Base-by-base conservation (phyloP, 1,140 invertebrate genomes). In the Drosophila serrata region DNA sequence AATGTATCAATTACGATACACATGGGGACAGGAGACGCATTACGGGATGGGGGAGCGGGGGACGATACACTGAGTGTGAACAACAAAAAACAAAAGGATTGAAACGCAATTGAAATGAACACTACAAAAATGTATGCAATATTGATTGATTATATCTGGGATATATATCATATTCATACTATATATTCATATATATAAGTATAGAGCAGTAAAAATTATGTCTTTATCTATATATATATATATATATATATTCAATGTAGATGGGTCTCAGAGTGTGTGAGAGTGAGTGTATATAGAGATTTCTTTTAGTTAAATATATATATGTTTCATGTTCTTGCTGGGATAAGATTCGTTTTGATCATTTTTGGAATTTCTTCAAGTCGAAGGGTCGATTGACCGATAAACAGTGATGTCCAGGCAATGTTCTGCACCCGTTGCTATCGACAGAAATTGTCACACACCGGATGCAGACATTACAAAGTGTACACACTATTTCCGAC, bases 71-170 rank as follows among this genome's bases (percentile, higher is more conserved):
- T 77, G 60, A 75, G 57, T 78, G 63, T 68, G 58, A 63, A 73
- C 29, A 63, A 73, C 45, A 37, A 55, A 65, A 51, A 51, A 58
- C 29, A 63, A 61, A 55, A 49, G 12, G 46, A 43, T 49, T 51
- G 46, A 70, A 79, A 87, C 69, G 46, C 64, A 80, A 73, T 77
- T 77, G 61, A 77, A 79, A 73, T 73, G 87, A 82, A 88, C 84
- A 87, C 82, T 87, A 87, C 82, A 87, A 76, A 87, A 87, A 87
- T 88, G 79, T 82, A 87, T 87, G 84, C 82, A 87, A 86, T 82
- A 78, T 48, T 72, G 4, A 59, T 72, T 22, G 69, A 72, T 72
- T 49, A 72, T 72, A 72, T 72, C 65, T 72, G 69, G 69, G 65
- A 62, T 69, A 79, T 69, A 79, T 72, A 79, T 81, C 69, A 61